Base-by-base conservation (phyloP, 1,140 invertebrate species). In the Drosophila pachea region DNA sequence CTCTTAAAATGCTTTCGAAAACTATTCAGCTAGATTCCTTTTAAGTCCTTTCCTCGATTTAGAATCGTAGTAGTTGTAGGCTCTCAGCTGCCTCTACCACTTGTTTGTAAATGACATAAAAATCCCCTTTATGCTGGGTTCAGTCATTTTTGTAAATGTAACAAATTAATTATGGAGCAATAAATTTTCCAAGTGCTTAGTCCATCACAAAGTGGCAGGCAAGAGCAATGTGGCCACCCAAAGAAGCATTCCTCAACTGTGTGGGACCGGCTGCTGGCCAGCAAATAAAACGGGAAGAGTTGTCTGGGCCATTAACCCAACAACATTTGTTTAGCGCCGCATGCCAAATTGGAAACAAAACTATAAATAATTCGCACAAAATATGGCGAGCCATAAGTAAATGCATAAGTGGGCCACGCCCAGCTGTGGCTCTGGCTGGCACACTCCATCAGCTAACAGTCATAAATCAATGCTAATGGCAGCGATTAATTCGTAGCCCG, bases 381-480 rank as follows among this genome's bases (percentile, higher is more conserved):
- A 74, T 83, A 83, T 83, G 78, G 62, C 55, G 16, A 65, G 43
- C 49, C 60, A 54, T 70, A 54, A 77, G 54, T 68, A 82, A 70
- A 76, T 64, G 38, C 48, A 58, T 60, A 35, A 53, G 53, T 53
- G 56, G 12, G 43, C 59, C 78, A 62, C 70, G 49, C 78, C 78
- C 65, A 48, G 7, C 55, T 52, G 36, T 8, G 40, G 36, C 7
- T 7, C 11, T 7, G 33, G 50, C 66, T 42, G 48, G 12, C 48
- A 35, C 38, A 43, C 38, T 31, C 53, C 50, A 62, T 12, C 45
- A 47, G 61, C 9, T 58, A 38, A 40, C 43, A 55, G 50, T 60
- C 75, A 83, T 83, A 83, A 83, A 83, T 83, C 78, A 83, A 84
- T 75, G 61, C 68, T 76, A 83, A 83, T 83, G 73, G 79, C 74